phyloP scores from a whole-genome alignment of 2,797 vertebrate genomes.

The Chelidonichthys spinosus region DNA sequence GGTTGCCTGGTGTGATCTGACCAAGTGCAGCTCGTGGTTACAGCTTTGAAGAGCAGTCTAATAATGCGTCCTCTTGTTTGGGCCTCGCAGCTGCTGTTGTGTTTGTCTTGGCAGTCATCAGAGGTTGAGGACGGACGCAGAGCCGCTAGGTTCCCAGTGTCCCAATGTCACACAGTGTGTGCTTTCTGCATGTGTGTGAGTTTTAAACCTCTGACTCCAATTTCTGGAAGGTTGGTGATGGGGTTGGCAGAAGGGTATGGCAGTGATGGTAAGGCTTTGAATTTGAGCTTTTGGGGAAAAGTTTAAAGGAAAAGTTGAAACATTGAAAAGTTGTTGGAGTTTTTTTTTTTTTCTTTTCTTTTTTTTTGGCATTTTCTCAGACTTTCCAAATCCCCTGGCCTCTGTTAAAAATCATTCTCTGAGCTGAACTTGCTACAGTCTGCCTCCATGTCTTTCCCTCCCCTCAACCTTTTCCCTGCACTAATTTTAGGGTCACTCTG shows the following conservation, averaged over 20 bases:
- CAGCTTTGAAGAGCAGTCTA: conserved; percentile 61
- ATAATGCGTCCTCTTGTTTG: conserved; percentile 66
- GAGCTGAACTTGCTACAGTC: conserved; percentile 3
- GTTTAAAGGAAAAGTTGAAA: conserved; percentile 27
- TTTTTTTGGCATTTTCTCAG: conserved; percentile 20
- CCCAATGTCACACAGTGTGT: conserved; percentile 43
- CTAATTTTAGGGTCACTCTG: conserved; percentile 67
- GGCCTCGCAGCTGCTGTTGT: conserved; percentile 63
- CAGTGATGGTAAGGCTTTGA: conserved; percentile 22
- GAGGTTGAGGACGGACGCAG: conserved; percentile 52
- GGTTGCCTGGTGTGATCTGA: conserved; percentile 43
- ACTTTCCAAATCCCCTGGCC: conserved; percentile 14
- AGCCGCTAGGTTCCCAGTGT: conserved; percentile 53
- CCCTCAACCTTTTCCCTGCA: conserved; percentile 46
- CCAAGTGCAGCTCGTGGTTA: conserved; percentile 37
- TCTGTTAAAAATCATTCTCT: conserved; percentile 19
- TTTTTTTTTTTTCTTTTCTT: not conserved
- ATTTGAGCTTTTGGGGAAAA: not conserved
- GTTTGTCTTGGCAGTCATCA: conserved; percentile 66
- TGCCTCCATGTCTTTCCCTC: conserved; percentile 17
- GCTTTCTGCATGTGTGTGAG: conserved; percentile 20
- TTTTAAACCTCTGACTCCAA: conserved; percentile 45
- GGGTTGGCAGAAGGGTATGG: conserved; percentile 35
- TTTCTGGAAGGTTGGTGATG: conserved; percentile 25
- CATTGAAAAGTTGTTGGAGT: not conserved